Conservation (phyloP, 2,888 invertebrate genomes). For the Ctenicera cuprea region DNA sequence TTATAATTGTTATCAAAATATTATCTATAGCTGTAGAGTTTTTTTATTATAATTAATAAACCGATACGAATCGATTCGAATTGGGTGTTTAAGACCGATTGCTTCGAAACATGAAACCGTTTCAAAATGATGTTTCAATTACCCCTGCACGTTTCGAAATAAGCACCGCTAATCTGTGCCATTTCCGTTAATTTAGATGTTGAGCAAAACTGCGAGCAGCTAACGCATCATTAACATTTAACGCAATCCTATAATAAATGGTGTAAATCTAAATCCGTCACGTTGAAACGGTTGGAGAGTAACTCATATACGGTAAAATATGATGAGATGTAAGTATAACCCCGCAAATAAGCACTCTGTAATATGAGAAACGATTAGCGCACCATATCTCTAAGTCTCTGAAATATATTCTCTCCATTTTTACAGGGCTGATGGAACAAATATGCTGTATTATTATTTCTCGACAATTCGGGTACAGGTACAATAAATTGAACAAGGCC, state of each 20-base stretch:
- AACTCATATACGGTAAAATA: constrained; percentile 41
- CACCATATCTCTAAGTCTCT: not conserved
- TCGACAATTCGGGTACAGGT: not conserved
- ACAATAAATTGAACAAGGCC: constrained; percentile 14
- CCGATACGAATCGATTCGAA: constrained; percentile 20
- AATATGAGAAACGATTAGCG: constrained; percentile 13
- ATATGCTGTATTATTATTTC: not conserved
- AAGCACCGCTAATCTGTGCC: constrained; percentile 44
- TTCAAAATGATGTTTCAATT: constrained; percentile 43
- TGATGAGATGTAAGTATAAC: constrained; percentile 34
- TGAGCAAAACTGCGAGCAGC: constrained; percentile 53
- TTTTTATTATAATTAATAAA: constrained; percentile 35
- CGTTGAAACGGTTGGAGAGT: constrained; percentile 30
- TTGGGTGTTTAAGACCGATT: too few species aligned
- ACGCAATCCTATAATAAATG: constrained; percentile 55
- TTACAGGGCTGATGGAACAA: too few species aligned
- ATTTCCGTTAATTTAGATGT: constrained; percentile 57
- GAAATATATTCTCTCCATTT: not conserved
- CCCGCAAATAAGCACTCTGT: constrained; percentile 23
- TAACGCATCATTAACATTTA: constrained; percentile 54
- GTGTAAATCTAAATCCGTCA: constrained; percentile 52
- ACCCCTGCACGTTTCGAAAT: constrained; percentile 30
- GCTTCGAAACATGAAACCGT: not conserved
- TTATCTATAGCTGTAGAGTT: constrained; percentile 28
- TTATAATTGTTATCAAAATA: constrained; percentile 7